Evolutionary conservation across 2,797 vertebrate species (phyloP).

Genomic region (Gambelia wislizenii): DNA sequence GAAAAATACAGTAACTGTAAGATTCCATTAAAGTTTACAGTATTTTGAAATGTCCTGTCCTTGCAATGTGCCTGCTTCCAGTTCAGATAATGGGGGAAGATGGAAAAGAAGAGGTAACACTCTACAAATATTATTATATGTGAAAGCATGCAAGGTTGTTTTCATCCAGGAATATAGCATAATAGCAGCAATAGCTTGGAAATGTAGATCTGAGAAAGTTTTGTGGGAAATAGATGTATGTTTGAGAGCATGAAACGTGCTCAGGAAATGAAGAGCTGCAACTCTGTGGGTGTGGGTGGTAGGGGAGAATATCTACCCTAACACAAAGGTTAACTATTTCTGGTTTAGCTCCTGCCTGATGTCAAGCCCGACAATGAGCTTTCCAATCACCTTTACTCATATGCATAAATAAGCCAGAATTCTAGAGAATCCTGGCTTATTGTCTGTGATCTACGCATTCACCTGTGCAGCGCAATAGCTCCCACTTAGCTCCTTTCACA

Average conservation of each 20-base stretch:
- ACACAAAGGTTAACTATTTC: no score
- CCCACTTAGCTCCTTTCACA: no score
- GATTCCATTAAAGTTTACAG: not conserved
- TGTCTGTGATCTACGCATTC: no score
- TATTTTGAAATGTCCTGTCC: not conserved
- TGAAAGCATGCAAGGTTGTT: not conserved
- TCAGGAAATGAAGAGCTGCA: not conserved
- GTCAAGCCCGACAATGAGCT: no score
- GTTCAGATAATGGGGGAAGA: not conserved
- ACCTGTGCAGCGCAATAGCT: no score
- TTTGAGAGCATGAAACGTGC: not conserved
- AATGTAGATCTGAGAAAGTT: not conserved
- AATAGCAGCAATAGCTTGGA: not conserved
- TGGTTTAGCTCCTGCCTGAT: no score
- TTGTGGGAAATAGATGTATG: not conserved
- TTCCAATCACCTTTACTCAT: no score
- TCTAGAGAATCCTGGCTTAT: no score
- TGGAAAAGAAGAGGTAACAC: no score
- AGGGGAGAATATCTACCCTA: no score
- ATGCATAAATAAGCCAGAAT: no score
- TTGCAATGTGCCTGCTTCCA: not conserved
- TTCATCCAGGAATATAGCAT: not conserved
- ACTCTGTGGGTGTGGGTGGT: not conserved
- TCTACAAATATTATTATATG: not conserved
- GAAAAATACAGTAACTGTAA: constrained; percentile 14